Conservation (phyloP, 2,113 vertebrate genomes). For the Nicator chloris region DNA sequence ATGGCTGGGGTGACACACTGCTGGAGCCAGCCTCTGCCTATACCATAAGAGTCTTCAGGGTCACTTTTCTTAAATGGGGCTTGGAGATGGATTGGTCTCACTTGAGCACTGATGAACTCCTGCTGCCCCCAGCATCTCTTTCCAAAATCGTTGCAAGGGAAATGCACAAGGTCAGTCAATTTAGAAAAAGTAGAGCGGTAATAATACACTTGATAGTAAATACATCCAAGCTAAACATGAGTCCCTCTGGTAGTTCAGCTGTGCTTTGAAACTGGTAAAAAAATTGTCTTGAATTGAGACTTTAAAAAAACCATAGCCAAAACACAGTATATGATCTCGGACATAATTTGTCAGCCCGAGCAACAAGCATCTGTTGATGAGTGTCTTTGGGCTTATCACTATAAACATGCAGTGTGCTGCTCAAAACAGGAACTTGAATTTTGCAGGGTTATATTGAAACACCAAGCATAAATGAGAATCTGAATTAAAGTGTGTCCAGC, state of each 20-base stretch:
- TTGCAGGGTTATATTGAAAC: not conserved
- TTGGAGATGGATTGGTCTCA: not conserved
- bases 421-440: not conserved
- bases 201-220: not conserved
- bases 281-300: not conserved
- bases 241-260: not conserved
- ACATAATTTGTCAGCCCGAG: not conserved
- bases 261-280: not conserved
- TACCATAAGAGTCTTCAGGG: not conserved
- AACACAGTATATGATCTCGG: not conserved
- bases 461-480: not conserved
- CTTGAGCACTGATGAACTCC: not conserved
- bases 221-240: not conserved
- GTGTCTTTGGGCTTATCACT: not conserved
- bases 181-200: not conserved
- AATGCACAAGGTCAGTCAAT: not conserved
- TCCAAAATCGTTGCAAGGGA: not conserved
- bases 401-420: not conserved
- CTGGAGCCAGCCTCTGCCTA: not conserved
- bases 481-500: not conserved
- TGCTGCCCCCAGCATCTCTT: fast-evolving
- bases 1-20: not conserved
- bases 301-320: not conserved
- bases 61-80: not conserved
- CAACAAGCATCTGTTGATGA: not conserved